phyloP scores from a whole-genome alignment of 2,888 invertebrate genomes.

The Drosophila fulvimacula region DNA sequence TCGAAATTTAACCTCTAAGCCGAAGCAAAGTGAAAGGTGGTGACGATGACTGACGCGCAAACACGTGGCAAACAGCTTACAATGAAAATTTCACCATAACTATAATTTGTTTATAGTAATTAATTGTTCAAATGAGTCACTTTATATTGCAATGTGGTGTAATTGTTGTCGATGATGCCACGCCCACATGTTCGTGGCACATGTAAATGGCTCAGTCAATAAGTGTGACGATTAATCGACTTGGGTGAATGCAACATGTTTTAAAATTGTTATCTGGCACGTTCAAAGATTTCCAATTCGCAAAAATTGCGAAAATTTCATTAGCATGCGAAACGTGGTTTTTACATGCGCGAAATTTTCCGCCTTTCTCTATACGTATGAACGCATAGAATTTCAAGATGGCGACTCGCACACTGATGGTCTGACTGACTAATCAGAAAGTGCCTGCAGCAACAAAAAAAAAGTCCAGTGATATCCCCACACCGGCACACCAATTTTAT shows the following conservation, averaged over 20 bases:
- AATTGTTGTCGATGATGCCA: constrained; percentile 48
- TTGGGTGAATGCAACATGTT: constrained; percentile 4
- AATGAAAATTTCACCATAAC: constrained; percentile 20
- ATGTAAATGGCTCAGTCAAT: constrained; percentile 8
- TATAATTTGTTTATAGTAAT: constrained; percentile 29
- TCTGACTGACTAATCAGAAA: constrained; percentile 44
- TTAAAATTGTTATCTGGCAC: neutral
- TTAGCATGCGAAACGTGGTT: constrained; percentile 46
- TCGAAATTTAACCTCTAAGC: constrained; percentile 56
- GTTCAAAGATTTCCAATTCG: neutral
- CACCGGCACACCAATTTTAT: neutral
- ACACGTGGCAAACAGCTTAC: constrained; percentile 66
- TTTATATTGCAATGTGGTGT: constrained; percentile 59
- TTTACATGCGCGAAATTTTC: constrained; percentile 51
- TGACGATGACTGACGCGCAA: constrained; percentile 49
- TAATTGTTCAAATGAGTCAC: constrained; percentile 23
- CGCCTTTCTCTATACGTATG: constrained; percentile 49
- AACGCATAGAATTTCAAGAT: constrained; percentile 71
- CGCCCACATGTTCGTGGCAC: constrained; percentile 53
- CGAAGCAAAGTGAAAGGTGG: constrained; percentile 71
- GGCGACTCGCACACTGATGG: constrained; percentile 54
- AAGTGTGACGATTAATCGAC: neutral
- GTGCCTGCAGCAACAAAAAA: constrained; percentile 16
- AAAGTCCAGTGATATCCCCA: constrained; percentile 1
- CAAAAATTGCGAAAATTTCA: constrained; percentile 9